Evolutionary conservation across 2,888 invertebrate genomes (phyloP).

Genomic region (Diadromus collaris): DNA sequence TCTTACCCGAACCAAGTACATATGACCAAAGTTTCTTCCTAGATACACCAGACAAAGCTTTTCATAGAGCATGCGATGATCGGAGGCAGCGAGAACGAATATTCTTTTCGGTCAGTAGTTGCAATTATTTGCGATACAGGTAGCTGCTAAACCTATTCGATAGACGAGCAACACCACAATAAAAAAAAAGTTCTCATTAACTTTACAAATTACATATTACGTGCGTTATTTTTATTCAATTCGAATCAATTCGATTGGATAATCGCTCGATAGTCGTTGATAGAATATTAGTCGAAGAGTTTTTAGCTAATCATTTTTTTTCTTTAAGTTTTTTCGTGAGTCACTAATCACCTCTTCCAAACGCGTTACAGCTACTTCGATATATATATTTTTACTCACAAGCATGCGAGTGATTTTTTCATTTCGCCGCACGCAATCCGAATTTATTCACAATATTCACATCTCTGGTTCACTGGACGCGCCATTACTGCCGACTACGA

Average conservation of each 20-base stretch:
- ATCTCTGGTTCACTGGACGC: slow-evolving; percentile 13
- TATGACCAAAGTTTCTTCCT: slow-evolving; percentile 78
- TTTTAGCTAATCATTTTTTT: slow-evolving; percentile 2
- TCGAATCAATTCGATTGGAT: not conserved
- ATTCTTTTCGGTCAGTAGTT: slow-evolving; percentile 26
- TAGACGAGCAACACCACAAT: not conserved
- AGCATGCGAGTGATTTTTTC: slow-evolving; percentile 51
- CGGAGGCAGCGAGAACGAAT: slow-evolving; percentile 15
- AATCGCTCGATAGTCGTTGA: not conserved
- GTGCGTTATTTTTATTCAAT: not conserved
- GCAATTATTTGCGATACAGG: slow-evolving; percentile 19
- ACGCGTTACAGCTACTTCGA: not conserved
- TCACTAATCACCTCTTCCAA: not conserved
- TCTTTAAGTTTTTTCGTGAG: not conserved
- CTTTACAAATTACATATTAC: not conserved
- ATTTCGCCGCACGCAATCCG: slow-evolving; percentile 43
- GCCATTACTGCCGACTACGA: slow-evolving; percentile 16
- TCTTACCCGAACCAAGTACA: slow-evolving; percentile 96
- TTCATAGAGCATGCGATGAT: slow-evolving; percentile 51
- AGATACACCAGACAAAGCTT: slow-evolving; percentile 61
- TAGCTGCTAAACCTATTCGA: not conserved
- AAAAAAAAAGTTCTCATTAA: not conserved
- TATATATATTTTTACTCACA: slow-evolving; percentile 15
- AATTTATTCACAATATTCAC: slow-evolving; percentile 7
- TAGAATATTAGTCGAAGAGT: not conserved